Evolutionary conservation across 2,797 vertebrate genomes (phyloP).

Genomic region (Acipenser transmontanus): DNA sequence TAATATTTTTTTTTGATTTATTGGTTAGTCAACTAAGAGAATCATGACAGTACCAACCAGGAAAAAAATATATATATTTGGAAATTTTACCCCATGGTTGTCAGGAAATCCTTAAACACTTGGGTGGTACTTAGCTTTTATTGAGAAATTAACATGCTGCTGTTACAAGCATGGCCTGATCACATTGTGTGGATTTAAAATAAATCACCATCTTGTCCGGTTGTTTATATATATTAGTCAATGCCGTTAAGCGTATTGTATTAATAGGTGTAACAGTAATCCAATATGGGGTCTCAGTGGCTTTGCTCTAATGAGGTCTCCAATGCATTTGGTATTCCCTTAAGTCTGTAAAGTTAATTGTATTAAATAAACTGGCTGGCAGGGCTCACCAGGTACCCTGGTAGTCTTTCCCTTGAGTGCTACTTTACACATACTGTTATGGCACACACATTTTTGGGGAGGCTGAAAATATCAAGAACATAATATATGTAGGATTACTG

Average conservation of each 20-base stretch:
- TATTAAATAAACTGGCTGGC: neutral
- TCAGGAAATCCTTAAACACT: neutral
- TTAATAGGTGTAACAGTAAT: conserved; percentile 29
- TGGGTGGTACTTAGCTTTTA: neutral
- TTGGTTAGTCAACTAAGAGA: too few relatives aligned
- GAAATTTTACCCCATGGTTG: too few relatives aligned
- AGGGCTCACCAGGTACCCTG: neutral
- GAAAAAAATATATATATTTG: too few relatives aligned
- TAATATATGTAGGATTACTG: too few relatives aligned
- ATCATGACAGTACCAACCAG: too few relatives aligned
- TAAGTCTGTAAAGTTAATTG: neutral
- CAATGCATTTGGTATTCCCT: neutral
- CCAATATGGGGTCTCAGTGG: conserved; percentile 26
- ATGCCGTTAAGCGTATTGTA: conserved; percentile 26
- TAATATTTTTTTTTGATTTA: too few relatives aligned
- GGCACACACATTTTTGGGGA: too few relatives aligned
- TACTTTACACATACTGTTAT: too few relatives aligned
- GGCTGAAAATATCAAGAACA: too few relatives aligned
- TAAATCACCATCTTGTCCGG: conserved; percentile 17
- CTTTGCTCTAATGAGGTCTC: conserved; percentile 21
- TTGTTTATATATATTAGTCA: conserved; percentile 17
- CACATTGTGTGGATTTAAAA: conserved; percentile 4
- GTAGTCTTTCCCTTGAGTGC: too few relatives aligned
- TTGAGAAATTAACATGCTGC: neutral
- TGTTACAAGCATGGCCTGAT: neutral